Base-by-base conservation (phyloP, 2,113 vertebrate species). In the Erythrocercus mccallii region DNA sequence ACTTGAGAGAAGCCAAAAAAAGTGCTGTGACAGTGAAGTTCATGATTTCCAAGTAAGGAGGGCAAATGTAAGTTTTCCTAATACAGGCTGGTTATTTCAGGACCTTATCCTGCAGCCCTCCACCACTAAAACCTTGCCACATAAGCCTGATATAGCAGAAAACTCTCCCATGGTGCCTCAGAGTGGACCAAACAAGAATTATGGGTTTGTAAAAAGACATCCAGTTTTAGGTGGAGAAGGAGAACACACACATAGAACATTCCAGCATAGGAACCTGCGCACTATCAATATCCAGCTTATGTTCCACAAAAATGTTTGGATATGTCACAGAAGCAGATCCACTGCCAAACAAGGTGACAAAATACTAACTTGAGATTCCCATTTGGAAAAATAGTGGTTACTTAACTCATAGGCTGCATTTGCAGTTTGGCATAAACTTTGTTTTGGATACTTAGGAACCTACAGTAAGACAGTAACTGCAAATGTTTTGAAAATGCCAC, bases 251-350 rank as follows among this genome's bases (percentile, higher is more conserved):
- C 9, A 24, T 1, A 37, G 15, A 40, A 78, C 8, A 28, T 76
- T 47, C 17, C 61, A 50, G 4, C 20, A 15, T 0, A 74, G 33
- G 4, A 45, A 78, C n/a, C 4, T 54, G 19, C 3, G 19, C 1
- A 21, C 17, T 15, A 57, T 23, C 45, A 73, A 60, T 69, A 65
- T 22, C 23, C 28, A 76, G 13, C 1, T 68, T 33, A 14, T 4
- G 7, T 56, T 77, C 22, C 23, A 73, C 2, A 0, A 56, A 73
- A 58, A 87, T 12, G 8, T 20, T 60, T 69, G 24, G 61, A 20
- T 38, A 38, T 1, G 1, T 33, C 60, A 65, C 22, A 35, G 47
- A 86, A 69, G 58, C 4, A 78, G 47, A 81, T 38, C 19, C 33
- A 42, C 9, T 45, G 25, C 17, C 42, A 70, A 37, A 58, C 3